These are phyloP conservation scores for Bubalus kerabau DNA, from an alignment of 2,113 vertebrate species.

Conservation along the genomic window DNA sequence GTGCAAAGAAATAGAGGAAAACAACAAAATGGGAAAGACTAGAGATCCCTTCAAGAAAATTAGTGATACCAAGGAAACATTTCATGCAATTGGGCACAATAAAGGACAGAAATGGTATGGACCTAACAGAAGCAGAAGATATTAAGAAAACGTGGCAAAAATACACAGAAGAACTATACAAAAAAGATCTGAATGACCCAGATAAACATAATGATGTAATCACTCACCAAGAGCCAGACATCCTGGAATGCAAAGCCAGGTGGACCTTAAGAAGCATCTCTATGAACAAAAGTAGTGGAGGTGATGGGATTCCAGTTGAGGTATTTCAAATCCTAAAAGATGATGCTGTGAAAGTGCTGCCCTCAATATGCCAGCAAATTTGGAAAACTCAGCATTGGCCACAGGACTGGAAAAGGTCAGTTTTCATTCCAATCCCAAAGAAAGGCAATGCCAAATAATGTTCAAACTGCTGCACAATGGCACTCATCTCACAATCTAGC, in stretches of 20 bases:
- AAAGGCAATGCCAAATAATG: not conserved
- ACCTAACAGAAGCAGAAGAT: not conserved
- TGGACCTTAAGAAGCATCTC: not conserved
- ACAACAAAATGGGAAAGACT: not conserved
- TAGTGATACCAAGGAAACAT: not conserved
- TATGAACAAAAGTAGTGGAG: not conserved
- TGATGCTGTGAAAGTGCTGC: not conserved
- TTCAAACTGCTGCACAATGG: not conserved
- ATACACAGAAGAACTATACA: not conserved
- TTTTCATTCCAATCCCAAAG: not conserved
- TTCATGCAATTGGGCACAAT: not conserved
- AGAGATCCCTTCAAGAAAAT: not conserved
- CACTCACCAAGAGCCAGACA: not conserved
- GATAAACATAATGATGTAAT: not conserved
- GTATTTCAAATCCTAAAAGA: not conserved
- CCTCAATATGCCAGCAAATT: not conserved
- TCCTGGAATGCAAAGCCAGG: not conserved
- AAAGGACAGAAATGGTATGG: not conserved
- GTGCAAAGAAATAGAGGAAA: not conserved
- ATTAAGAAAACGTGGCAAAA: not conserved
- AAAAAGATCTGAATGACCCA: not conserved
- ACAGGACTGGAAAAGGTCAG: not conserved
- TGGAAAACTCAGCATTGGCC: not conserved
- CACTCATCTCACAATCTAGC: not conserved
- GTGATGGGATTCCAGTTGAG: not conserved